Evolutionary conservation across 1,140 invertebrate genomes (phyloP), one percentile per base, ranked within the genome.

Genomic region (Caerostris darwini): DNA sequence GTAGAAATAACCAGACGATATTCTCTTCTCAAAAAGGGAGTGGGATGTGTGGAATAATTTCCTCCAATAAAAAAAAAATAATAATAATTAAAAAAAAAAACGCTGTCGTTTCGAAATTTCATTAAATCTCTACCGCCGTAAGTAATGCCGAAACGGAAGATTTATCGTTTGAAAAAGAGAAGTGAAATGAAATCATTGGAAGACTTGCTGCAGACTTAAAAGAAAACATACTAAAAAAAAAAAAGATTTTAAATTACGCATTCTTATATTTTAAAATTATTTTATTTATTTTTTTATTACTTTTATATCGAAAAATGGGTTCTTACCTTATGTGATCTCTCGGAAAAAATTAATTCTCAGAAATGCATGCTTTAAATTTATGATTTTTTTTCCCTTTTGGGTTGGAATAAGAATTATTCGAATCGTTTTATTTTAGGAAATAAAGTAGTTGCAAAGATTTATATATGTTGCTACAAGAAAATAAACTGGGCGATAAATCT

Each of bases 61-160:
- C n/a, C 17, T 58, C 50, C 56, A 8, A 85, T 85, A 85, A 85
- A 85, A 83, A 56, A 34, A 53, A 12, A 67, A 8, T 1, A n/a
- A n/a, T n/a, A n/a, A n/a, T n/a, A n/a, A 34, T 1, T 1, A 34
- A 34, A 34, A 34, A 34, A 34, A 34, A 34, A 34, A 34, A n/a
- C 5, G 14, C 82, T 58, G 82, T 57, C 82, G 56, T 57, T 85
- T n/a, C 54, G 82, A 85, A 85, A 85, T 58, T 85, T 85, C 82
- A 85, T 85, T 85, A 85, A 85, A 85, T 85, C 82, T 85, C 17
- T 85, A 58, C 82, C 19, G 82, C 8, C 54, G 17, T 56, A 85
- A 56, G 82, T 56, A 85, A n/a, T 56, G 57, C 57, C 17, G 14
- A 7, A 3, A 19, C 5, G 14, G 54, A 85, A 56, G 82, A 57